Conservation (phyloP, 2,113 vertebrate species). For the Silurus meridionalis region DNA sequence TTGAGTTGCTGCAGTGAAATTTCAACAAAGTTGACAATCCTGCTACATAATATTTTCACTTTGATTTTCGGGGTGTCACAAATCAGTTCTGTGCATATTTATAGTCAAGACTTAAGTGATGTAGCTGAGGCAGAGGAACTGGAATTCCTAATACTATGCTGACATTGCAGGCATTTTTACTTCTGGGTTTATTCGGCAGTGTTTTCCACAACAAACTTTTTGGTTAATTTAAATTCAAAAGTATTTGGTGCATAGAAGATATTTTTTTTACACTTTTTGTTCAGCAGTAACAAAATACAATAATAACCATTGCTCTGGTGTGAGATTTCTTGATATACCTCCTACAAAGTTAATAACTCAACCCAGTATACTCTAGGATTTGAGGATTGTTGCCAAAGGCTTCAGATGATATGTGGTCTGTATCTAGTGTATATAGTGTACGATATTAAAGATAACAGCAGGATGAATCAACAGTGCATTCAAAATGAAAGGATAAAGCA, state of each 20-base stretch:
- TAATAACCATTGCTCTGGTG: not conserved
- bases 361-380: not conserved
- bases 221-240: not conserved
- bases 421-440: not conserved
- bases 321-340: constrained; percentile 11
- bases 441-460: not conserved
- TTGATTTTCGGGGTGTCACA: too few species aligned
- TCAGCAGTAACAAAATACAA: not conserved
- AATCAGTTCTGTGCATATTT: not conserved
- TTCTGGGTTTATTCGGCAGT: not conserved
- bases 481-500: constrained; percentile 31
- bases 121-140: not conserved
- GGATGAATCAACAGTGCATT: constrained; percentile 7
- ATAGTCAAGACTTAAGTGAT: not conserved
- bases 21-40: too few species aligned
- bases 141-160: not conserved
- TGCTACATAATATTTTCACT: too few species aligned
- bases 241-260: not conserved
- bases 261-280: not conserved
- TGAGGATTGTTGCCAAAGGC: not conserved
- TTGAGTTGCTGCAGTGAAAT: too few species aligned
- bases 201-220: not conserved
- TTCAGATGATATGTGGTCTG: not conserved
- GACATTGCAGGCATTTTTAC: not conserved
- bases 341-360: constrained; percentile 3